A percentile compares a stretch with the other conserved stretches of the same genome.
phyloP scores from a whole-genome alignment of 2,113 vertebrate genomes.

The Neolamprologus variostigma region DNA sequence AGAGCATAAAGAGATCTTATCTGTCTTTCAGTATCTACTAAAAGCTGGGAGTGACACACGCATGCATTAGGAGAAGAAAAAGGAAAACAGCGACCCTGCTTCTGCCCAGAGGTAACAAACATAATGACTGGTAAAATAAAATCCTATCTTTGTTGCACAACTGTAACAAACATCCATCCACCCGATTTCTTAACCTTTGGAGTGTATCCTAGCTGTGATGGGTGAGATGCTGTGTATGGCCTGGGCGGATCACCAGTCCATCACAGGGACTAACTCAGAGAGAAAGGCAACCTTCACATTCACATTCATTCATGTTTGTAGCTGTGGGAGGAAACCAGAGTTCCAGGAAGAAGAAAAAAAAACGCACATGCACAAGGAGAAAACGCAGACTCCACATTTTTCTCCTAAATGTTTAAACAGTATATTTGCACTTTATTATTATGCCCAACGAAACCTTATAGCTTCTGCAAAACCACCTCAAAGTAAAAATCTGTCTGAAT shows the following conservation, averaged over 20 bases:
- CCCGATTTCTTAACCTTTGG: background rate
- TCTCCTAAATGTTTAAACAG: background rate
- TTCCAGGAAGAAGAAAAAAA: background rate
- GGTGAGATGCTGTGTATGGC: fast-evolving
- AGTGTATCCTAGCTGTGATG: background rate
- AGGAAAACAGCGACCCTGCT: background rate
- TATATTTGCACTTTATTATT: background rate
- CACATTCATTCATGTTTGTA: background rate
- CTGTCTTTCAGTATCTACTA: background rate
- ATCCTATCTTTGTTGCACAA: background rate
- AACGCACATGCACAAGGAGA: background rate
- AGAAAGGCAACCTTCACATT: background rate
- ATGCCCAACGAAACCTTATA: background rate
- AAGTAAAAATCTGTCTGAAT: background rate
- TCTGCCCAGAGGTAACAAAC: background rate
- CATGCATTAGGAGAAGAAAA: background rate
- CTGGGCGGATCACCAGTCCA: background rate
- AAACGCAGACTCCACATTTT: background rate
- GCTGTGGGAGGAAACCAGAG: background rate
- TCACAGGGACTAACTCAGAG: background rate
- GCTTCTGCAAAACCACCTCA: background rate
- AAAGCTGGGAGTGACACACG: background rate
- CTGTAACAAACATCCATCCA: background rate
- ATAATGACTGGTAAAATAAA: background rate
- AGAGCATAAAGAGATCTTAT: background rate